phyloP scores from a whole-genome alignment of 2,113 vertebrate genomes.

The Pterocles burchelli region DNA sequence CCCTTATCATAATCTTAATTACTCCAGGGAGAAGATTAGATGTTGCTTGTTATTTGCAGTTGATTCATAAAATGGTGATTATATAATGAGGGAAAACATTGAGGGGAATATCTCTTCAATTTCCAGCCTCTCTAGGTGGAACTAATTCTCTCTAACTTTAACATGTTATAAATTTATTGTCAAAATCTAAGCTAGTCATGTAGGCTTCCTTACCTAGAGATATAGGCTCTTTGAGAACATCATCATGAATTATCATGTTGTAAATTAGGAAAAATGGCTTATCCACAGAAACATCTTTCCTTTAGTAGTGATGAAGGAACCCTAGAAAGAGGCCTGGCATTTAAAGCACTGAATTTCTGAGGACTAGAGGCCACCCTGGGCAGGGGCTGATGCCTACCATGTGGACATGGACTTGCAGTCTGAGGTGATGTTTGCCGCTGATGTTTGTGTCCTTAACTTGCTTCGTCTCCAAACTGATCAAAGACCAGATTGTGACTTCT shows the following conservation, averaged over 20 bases:
- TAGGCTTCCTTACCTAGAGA: background rate
- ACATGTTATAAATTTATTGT: background rate
- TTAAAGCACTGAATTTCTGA: background rate
- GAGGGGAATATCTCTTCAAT: background rate
- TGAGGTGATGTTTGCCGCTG: background rate
- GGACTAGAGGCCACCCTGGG: background rate
- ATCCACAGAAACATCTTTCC: background rate
- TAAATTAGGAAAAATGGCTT: background rate
- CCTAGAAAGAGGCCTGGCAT: background rate
- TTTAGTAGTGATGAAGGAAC: background rate
- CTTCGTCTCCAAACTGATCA: background rate
- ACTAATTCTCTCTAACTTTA: constrained; percentile 1
- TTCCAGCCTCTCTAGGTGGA: constrained; percentile 3
- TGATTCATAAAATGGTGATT: constrained; percentile 56
- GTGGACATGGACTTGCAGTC: background rate
- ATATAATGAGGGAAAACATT: constrained; percentile 43
- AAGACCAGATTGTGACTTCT: background rate
- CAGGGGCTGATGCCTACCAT: background rate
- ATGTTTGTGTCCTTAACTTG: background rate
- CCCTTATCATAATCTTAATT: constrained; percentile 54
- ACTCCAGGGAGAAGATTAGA: constrained; percentile 57
- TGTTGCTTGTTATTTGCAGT: constrained; percentile 38
- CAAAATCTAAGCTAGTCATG: background rate
- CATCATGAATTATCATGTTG: background rate
- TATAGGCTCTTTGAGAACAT: background rate